Conservation (phyloP, 2,113 vertebrate genomes). For the Piaya cayana region DNA sequence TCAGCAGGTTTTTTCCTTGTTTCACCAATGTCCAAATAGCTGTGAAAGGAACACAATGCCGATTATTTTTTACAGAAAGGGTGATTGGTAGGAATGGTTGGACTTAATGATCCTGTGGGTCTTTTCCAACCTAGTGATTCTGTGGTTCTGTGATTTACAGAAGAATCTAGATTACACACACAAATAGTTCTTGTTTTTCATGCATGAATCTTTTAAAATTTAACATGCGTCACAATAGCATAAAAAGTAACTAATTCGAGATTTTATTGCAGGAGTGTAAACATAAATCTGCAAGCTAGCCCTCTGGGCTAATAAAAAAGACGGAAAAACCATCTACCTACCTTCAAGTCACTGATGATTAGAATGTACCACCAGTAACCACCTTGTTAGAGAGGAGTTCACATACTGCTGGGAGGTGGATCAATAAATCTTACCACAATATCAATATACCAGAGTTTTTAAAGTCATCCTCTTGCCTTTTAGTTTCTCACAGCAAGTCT, state of each 20-base stretch:
- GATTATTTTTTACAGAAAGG: too few relatives aligned
- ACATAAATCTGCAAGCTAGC: background rate
- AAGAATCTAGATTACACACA: background rate
- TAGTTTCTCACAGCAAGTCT: background rate
- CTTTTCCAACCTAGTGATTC: too few relatives aligned
- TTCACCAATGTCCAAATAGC: constrained; percentile 90
- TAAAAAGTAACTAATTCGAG: background rate
- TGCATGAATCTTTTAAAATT: background rate
- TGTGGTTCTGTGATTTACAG: too few relatives aligned
- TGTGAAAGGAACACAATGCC: constrained; percentile 53
- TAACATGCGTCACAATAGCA: background rate
- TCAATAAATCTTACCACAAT: background rate
- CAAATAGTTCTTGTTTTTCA: background rate
- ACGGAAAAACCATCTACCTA: background rate
- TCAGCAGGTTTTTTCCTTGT: constrained; percentile 85
- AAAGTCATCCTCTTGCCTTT: background rate
- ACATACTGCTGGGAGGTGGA: background rate
- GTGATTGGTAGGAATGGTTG: too few relatives aligned
- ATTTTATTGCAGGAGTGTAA: background rate
- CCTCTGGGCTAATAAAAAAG: background rate
- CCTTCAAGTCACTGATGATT: background rate
- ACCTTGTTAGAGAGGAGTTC: background rate
- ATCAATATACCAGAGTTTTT: background rate
- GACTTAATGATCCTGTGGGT: too few relatives aligned
- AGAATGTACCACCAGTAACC: background rate